Percentiles rank a stretch among this genome's conserved stretches.
Conservation (phyloP, 2,888 invertebrate species). For the Dicranocentrus wangi region DNA sequence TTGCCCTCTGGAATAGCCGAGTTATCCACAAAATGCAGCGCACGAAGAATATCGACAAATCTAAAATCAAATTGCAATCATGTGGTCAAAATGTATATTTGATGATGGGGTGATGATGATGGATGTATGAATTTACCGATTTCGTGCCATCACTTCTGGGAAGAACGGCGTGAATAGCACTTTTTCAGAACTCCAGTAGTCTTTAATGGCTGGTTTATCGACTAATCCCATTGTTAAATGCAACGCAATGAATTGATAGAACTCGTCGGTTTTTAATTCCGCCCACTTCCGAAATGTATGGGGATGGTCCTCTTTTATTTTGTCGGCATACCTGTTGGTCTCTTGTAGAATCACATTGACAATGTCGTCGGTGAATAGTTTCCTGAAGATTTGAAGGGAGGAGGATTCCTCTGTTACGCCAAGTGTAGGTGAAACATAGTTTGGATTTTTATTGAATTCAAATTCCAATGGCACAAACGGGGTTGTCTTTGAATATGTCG, state of each 20-base stretch:
- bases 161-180: slow-evolving; percentile 51
- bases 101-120: no score
- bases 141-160: slow-evolving; percentile 45
- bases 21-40: slow-evolving; percentile 51
- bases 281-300: slow-evolving; percentile 34
- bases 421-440: no score
- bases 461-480: no score
- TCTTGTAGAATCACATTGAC: slow-evolving; percentile 2
- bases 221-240: slow-evolving; percentile 50
- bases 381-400: slow-evolving; percentile 1
- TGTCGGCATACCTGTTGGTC: slow-evolving; percentile 24
- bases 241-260: slow-evolving; percentile 57
- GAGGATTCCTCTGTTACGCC: not conserved
- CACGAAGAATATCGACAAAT: slow-evolving; percentile 39
- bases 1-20: not conserved
- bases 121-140: no score
- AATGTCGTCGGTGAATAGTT: slow-evolving; percentile 19
- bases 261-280: slow-evolving; percentile 5
- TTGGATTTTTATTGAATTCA: no score
- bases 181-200: slow-evolving; percentile 51
- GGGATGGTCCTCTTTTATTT: slow-evolving; percentile 9
- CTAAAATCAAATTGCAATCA: no score
- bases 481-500: no score
- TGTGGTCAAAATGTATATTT: no score
- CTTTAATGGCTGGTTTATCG: slow-evolving; percentile 44